Evolutionary conservation across 2,797 vertebrate genomes (phyloP), one percentile per base, ranked within the genome.

Genomic region (Pseudochromis fuscus): DNA sequence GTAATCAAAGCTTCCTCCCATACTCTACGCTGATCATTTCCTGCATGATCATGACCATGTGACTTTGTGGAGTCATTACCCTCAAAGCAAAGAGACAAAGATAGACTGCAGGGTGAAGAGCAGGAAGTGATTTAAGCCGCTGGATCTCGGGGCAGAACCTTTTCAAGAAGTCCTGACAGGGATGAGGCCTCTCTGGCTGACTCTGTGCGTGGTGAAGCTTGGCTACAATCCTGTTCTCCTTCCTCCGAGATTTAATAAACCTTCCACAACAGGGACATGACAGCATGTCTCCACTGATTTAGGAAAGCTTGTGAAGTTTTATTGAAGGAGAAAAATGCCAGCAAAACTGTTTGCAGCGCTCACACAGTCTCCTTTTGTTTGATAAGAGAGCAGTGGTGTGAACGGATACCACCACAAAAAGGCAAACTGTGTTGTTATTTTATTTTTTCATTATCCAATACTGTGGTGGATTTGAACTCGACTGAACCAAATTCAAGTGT

Each of bases 171-270:
- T n/a, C 52, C 46, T 15, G 52, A 59, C 45, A 37, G 21, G 33
- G 62, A 56, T 64, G 48, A 64, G 30, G 15, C 33, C 16, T 11
- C 12, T 67, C 35, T 53, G 0, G n/a, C 40, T 37, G 60, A 67
- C 46, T 31, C 16, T 45, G 37, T 23, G 49, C 12, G 2, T 46
- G 50, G 19, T 16, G 23, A 46, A 16, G n/a, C 55, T 53, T 30
- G 10, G 33, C 45, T 25, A 27, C 46, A 48, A 24, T 50, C 45
- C 21, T 51, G 5, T 63, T 50, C 42, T 62, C 30, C 28, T 23
- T 51, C 55, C 37, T 65, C 30, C 0, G 57, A 60, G 44, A 55
- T 50, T 72, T 50, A 59, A 70, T 68, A 53, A 59, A 70, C 18
- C 57, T 42, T 48, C 23, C 33, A 37, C 58, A 50, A 58, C 16